These are phyloP conservation scores for Laodelphax striatellus DNA, from an alignment of 1,140 invertebrate species.

Conservation along the genomic window DNA sequence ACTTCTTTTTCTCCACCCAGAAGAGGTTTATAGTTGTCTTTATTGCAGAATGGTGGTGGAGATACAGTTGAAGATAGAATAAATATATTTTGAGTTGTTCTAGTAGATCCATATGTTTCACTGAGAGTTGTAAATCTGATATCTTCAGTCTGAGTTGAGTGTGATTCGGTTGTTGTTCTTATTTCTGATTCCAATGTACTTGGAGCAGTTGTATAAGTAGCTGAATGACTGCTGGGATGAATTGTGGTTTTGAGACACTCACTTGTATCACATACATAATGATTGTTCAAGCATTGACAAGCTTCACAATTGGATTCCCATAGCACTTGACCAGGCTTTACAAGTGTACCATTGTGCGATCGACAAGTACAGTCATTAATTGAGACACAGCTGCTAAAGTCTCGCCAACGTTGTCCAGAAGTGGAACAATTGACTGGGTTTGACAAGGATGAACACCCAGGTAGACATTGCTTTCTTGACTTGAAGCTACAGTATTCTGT, in stretches of 20 bases:
- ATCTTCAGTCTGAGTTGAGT: not conserved
- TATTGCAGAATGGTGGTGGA: conserved; percentile 35
- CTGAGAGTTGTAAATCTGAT: not conserved
- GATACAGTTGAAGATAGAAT: conserved; percentile 35
- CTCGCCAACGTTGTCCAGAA: conserved; percentile 43
- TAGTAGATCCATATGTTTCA: conserved; percentile 7
- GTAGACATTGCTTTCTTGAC: conserved; percentile 34
- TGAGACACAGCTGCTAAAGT: conserved; percentile 53
- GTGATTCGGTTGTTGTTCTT: conserved; percentile 1
- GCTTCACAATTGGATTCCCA: conserved; percentile 46
- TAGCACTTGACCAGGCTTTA: conserved; percentile 49
- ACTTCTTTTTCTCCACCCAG: too few species aligned
- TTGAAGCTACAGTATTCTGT: conserved; percentile 31
- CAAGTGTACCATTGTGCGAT: conserved; percentile 41
- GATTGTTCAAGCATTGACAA: conserved; percentile 66
- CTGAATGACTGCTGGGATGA: not conserved
- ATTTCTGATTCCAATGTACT: not conserved
- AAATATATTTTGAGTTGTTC: conserved; percentile 21
- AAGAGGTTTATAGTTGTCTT: not conserved
- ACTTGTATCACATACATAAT: conserved; percentile 47
- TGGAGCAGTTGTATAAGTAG: not conserved
- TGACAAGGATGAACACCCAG: conserved; percentile 27
- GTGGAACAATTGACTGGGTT: conserved; percentile 8
- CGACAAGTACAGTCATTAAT: conserved; percentile 56
- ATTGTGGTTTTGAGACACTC: conserved; percentile 29